phyloP scores from a whole-genome alignment of 2,888 invertebrate genomes.

The Cataglyphis livida region DNA sequence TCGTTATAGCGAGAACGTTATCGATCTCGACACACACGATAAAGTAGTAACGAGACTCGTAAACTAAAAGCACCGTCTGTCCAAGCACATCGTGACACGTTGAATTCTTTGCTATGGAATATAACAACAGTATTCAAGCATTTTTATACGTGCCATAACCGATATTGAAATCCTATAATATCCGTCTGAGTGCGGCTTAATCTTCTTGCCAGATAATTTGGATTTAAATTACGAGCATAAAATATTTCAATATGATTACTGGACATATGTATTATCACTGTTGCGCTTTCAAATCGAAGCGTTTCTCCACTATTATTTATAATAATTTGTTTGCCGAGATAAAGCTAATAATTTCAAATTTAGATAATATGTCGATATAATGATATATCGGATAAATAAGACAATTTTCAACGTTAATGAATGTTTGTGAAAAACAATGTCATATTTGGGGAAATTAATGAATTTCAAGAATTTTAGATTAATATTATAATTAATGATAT shows the following conservation, averaged over 20 bases:
- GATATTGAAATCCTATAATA: conserved; percentile 32
- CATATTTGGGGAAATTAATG: background rate
- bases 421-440: background rate
- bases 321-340: background rate
- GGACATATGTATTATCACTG: background rate
- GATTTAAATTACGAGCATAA: conserved; percentile 38
- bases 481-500: background rate
- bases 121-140: conserved; percentile 25
- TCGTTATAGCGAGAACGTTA: conserved; percentile 69
- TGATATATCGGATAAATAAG: background rate
- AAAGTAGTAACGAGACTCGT: conserved; percentile 74
- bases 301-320: background rate
- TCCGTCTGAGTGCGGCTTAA: conserved; percentile 13
- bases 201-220: conserved; percentile 16
- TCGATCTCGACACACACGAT: conserved; percentile 72
- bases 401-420: background rate
- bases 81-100: conserved; percentile 44
- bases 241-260: background rate
- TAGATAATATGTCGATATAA: background rate
- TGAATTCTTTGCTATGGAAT: conserved; percentile 57
- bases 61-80: conserved; percentile 70
- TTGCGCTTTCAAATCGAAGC: background rate
- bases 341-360: background rate
- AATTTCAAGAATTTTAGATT: background rate
- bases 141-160: conserved; percentile 18